Conservation (phyloP, 1,140 invertebrate genomes). For the Campoletis sonorensis region DNA sequence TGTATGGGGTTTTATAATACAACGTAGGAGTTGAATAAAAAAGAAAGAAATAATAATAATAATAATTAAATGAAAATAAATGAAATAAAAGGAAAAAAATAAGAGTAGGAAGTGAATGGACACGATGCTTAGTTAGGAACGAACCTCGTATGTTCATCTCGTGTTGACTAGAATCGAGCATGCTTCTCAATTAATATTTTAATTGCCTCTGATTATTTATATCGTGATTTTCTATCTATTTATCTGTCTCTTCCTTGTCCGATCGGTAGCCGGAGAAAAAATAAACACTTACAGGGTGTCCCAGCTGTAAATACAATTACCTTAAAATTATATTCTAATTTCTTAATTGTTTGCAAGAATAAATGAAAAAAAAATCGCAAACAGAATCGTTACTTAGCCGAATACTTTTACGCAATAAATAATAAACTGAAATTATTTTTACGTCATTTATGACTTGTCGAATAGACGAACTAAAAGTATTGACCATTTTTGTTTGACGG, state of each 20-base stretch:
- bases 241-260: slow-evolving; percentile 22
- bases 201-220: slow-evolving; percentile 35
- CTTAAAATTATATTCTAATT: too few species aligned
- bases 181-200: slow-evolving; percentile 45
- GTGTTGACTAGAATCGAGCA: slow-evolving; percentile 36
- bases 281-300: not conserved
- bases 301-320: too few species aligned
- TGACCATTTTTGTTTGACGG: too few species aligned
- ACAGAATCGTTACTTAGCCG: too few species aligned
- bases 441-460: too few species aligned
- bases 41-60: too few species aligned
- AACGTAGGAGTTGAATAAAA: not conserved
- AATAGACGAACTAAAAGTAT: too few species aligned
- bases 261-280: not conserved
- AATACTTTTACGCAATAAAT: too few species aligned
- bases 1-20: slow-evolving; percentile 25
- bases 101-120: slow-evolving; percentile 33
- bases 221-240: slow-evolving; percentile 34
- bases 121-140: slow-evolving; percentile 30
- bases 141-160: slow-evolving; percentile 17
- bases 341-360: too few species aligned
- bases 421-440: too few species aligned
- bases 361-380: too few species aligned
- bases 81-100: not conserved
- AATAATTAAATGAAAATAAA: too few species aligned